Evolutionary conservation across 2,797 vertebrate species (phyloP), one percentile per base, ranked within the genome.

Genomic region (Poecile montanus): DNA sequence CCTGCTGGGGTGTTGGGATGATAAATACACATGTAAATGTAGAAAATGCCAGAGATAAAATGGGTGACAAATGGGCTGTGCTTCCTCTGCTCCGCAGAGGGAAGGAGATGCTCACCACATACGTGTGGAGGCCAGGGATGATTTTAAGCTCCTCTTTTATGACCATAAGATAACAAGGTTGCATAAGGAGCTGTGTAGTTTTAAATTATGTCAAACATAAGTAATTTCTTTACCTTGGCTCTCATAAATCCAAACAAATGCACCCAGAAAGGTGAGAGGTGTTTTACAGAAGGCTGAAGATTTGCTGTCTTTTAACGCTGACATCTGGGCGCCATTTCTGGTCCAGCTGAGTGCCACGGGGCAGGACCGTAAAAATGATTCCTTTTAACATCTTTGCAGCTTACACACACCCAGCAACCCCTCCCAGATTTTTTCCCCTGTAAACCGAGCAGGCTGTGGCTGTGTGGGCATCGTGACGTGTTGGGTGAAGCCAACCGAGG

Each of bases 11-110:
- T 83, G 88, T 80, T 83, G 54, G 78, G 81, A 74, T 95, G 93
- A 95, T 93, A 92, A 95, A 94, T 94, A 94, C 93, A 91, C 93
- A 68, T 93, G 94, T 95, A 95, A 93, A 91, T 75, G 93, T 85
- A 83, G 92, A 42, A 94, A 94, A 82, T 57, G 78, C 57, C 78
- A 62, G 91, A 88, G 96, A 94, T 92, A 95, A 92, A 83, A 36
- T 25, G 81, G 79, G 86, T 93, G 96, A 96, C 94, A 95, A 93
- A 96, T 91, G 74, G 85, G 91, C 92, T 87, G 61, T 15, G 78
- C 75, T 83, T 13, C 42, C 81, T 65, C 72, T 6, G 6, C 88
- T 82, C 67, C 56, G 11, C 6, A 18, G 67, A 66, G 81, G 78
- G 89, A 79, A 82, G 34, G 77, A 67, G 90, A 27, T 50, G 68